Evolutionary conservation across 2,113 vertebrate genomes (phyloP), one percentile per base, ranked within the genome.

Genomic region (Sclerurus mexicanus): DNA sequence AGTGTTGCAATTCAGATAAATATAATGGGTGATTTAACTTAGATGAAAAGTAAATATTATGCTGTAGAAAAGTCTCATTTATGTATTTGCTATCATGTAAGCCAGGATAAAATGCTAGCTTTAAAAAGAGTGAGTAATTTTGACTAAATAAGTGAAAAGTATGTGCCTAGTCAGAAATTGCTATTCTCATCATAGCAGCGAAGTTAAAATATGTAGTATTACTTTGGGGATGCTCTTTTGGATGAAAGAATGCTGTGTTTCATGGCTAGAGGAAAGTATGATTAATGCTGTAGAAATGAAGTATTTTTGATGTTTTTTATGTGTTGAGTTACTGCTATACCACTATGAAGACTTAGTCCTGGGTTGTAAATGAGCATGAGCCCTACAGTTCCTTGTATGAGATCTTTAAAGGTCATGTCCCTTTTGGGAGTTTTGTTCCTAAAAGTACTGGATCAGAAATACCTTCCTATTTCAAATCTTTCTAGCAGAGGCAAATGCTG

Each of bases 401-500:
- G 62, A 89, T 40, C 19, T 53, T 93, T 87, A 83, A 94, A 91
- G 85, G 81, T 95, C 81, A 33, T 24, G 28, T 76, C 78, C 59
- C 33, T 89, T 82, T 87, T 44, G 85, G 90, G 62, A 83, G 39
- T 84, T 92, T 93, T 71, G 72, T 82, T 94, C 87, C 74, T 79
- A 27, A 87, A 84, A 75, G 66, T 75, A 91, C 82, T n/a, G 42
- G 74, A 68, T 31, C 58, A 72, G 77, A 92, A 92, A 85, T 81
- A 85, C 68, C 81, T 94, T 91, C 66, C 64, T 86, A 30, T 93
- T 87, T 97, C 91, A 97, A 96, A 96, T 94, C 95, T 97, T 97
- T 97, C 92, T 93, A 95, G 95, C 91, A 89, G 94, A 81, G 82
- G 74, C 52, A 89, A 87, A 82, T 73, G 13, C 30, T 91, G 64